These are phyloP conservation scores for Nematolebias whitei DNA, from an alignment of 2,113 vertebrate species.

Conservation along the genomic window DNA sequence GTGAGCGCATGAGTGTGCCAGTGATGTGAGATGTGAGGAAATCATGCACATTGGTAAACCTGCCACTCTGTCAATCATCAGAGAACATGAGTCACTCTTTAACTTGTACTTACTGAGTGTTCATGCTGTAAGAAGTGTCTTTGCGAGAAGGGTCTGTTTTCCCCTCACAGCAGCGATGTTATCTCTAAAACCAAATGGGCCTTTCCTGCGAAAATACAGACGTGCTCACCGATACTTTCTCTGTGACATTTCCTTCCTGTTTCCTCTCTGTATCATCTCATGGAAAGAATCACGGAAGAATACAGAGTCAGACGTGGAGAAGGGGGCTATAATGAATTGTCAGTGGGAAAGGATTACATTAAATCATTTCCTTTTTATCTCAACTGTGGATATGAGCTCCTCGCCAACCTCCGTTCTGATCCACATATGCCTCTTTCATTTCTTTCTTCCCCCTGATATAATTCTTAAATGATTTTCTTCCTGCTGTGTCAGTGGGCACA, in stretches of 20 bases:
- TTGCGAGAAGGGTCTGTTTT: conserved; percentile 32
- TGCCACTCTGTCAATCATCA: conserved; percentile 53
- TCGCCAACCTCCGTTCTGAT: neutral
- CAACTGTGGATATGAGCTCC: neutral
- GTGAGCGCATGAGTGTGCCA: neutral
- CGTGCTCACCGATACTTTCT: conserved; percentile 17
- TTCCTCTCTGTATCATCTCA: conserved; percentile 45
- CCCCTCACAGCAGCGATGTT: conserved; percentile 33
- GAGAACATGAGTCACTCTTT: conserved; percentile 6
- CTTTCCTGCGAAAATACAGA: conserved; percentile 60
- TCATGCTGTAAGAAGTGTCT: conserved; percentile 1
- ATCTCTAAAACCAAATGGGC: conserved; percentile 57
- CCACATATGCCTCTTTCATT: neutral
- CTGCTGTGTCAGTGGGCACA: neutral
- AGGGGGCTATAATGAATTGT: conserved; percentile 10
- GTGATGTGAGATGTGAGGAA: conserved; percentile 48
- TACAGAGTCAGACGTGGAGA: neutral
- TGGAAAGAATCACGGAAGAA: conserved; percentile 58
- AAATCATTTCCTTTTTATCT: conserved; percentile 27
- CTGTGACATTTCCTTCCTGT: conserved; percentile 62
- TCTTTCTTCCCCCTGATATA: neutral
- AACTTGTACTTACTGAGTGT: conserved; percentile 11
- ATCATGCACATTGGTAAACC: conserved; percentile 27
- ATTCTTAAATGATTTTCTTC: neutral
- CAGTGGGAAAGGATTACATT: conserved; percentile 11